Percentiles rank a stretch among this genome's conserved stretches.
Conservation (phyloP, 92 coral and sea anemone species). For the Porites cylindrica region DNA sequence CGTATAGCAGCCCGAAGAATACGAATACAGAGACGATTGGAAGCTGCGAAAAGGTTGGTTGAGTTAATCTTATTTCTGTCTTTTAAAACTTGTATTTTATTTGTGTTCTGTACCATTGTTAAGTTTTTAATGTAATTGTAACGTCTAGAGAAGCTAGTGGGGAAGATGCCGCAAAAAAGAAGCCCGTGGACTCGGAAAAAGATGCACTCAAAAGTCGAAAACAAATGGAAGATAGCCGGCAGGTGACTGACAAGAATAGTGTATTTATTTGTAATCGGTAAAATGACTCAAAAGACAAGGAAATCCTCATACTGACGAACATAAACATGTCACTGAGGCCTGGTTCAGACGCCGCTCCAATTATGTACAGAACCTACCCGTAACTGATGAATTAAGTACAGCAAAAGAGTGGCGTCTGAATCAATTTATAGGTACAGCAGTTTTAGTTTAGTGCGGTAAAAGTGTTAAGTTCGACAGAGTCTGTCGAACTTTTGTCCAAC, state of each 20-base stretch:
- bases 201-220: constrained; percentile 98
- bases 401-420: no score
- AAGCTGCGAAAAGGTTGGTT: constrained; percentile 94
- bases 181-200: constrained; percentile 95
- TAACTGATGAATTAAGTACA: no score
- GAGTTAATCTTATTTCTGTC: neutral
- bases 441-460: no score
- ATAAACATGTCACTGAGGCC: no score
- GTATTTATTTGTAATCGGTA: neutral
- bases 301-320: no score
- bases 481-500: no score
- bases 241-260: constrained; percentile 52
- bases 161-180: constrained; percentile 90
- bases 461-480: no score
- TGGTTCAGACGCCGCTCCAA: no score
- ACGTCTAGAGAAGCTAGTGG: constrained; percentile 89
- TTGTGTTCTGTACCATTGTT: neutral
- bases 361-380: no score
- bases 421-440: no score
- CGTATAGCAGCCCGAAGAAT: constrained; percentile 97
- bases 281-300: no score
- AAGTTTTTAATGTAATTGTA: neutral
- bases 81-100: neutral
- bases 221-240: constrained; percentile 98
- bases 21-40: constrained; percentile 94